phyloP scores from a whole-genome alignment of 2,113 vertebrate genomes.

The Xenopus laevis region DNA sequence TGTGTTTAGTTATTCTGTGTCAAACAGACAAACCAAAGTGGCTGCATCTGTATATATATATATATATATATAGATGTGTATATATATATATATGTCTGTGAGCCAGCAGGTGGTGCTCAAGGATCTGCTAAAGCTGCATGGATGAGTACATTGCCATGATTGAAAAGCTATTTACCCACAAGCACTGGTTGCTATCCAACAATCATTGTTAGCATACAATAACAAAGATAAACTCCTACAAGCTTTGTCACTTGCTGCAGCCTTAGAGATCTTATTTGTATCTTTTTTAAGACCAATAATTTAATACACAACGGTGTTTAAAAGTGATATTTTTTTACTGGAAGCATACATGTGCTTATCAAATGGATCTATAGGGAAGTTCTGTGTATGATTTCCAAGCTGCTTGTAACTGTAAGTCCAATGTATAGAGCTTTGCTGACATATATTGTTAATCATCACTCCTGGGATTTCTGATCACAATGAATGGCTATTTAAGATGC shows the following conservation, averaged over 20 bases:
- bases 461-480: background rate
- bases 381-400: background rate
- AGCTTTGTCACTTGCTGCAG: no score
- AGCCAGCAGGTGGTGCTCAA: conserved; percentile 18
- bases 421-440: no score
- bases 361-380: background rate
- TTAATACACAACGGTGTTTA: no score
- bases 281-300: no score
- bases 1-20: no score
- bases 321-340: no score
- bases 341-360: background rate
- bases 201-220: conserved; percentile 6
- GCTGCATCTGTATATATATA: no score
- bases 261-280: no score
- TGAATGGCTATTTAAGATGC: conserved; percentile 47
- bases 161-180: conserved; percentile 27
- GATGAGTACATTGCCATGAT: background rate
- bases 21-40: no score
- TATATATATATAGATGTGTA: no score
- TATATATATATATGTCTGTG: background rate
- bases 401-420: background rate
- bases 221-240: background rate
- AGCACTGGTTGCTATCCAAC: conserved; percentile 41
- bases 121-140: background rate
- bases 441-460: no score